Percentiles rank a stretch among this genome's conserved stretches.
phyloP scores from a whole-genome alignment of 2,888 invertebrate genomes.

The Maniola hyperantus region DNA sequence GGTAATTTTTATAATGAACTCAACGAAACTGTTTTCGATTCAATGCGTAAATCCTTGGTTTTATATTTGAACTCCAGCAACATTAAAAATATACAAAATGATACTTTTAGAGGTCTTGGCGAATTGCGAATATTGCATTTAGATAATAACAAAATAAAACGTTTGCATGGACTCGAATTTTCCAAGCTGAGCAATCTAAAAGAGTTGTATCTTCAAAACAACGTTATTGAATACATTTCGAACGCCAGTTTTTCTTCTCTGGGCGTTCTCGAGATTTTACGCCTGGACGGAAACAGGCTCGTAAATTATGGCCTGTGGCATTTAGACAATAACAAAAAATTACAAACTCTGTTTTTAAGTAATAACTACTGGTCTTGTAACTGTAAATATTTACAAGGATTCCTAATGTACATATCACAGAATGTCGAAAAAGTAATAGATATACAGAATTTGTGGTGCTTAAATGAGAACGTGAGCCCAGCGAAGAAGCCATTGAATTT shows the following conservation, averaged over 20 bases:
- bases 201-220: constrained; percentile 94
- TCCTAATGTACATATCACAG: constrained; percentile 91
- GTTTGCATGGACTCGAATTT: constrained; percentile 92
- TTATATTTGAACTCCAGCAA: constrained; percentile 92
- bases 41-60: constrained; percentile 81
- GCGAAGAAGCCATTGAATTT: constrained; percentile 90
- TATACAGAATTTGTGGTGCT: constrained; percentile 88
- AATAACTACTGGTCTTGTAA: constrained; percentile 95
- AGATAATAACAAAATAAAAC: constrained; percentile 91
- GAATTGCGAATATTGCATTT: constrained; percentile 91
- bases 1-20: constrained; percentile 93
- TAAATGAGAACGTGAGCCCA: constrained; percentile 86
- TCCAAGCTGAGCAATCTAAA: constrained; percentile 90
- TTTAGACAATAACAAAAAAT: constrained; percentile 86
- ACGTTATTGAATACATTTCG: constrained; percentile 89
- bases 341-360: constrained; percentile 89
- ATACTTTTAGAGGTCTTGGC: constrained; percentile 91
- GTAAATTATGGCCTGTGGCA: constrained; percentile 92
- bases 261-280: constrained; percentile 89
- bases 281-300: constrained; percentile 93
- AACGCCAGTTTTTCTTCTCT: constrained; percentile 91
- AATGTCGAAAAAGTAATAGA: constrained; percentile 90
- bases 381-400: constrained; percentile 93
- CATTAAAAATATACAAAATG: constrained; percentile 91
- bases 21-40: constrained; percentile 74